Evolutionary conservation across 2,888 invertebrate species (phyloP).

Genomic region (Cryptops parisi): DNA sequence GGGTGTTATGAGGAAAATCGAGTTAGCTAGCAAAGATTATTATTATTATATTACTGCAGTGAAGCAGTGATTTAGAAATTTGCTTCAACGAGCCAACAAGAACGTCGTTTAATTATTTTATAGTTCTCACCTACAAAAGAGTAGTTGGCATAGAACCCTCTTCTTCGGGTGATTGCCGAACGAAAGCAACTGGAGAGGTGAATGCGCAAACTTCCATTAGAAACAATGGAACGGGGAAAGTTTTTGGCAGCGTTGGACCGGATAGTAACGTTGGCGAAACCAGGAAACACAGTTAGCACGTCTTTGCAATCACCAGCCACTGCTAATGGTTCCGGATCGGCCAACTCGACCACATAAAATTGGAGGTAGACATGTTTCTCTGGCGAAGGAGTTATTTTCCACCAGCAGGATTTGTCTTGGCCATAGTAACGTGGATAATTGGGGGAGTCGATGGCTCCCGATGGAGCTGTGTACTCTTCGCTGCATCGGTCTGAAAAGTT

Average conservation of each 20-base stretch:
- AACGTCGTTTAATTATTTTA: too few species aligned
- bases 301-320: conserved; percentile 20
- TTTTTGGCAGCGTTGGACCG: conserved; percentile 20
- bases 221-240: conserved; percentile 24
- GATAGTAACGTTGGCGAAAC: conserved; percentile 18
- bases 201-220: conserved; percentile 22
- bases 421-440: conserved; percentile 24
- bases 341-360: conserved; percentile 23
- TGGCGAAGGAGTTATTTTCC: conserved; percentile 21
- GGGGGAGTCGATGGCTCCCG: conserved; percentile 21
- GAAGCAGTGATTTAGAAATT: too few species aligned
- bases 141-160: conserved; percentile 23
- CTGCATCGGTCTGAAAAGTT: conserved; percentile 19
- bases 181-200: conserved; percentile 23
- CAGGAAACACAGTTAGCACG: conserved; percentile 20
- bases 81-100: too few species aligned
- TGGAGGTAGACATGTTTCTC: conserved; percentile 22
- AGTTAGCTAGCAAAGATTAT: too few species aligned
- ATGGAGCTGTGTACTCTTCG: conserved; percentile 16
- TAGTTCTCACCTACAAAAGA: conserved; percentile 21
- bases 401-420: conserved; percentile 23
- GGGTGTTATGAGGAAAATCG: too few species aligned
- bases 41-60: too few species aligned
- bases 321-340: conserved; percentile 19
- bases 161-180: conserved; percentile 22